phyloP scores from a whole-genome alignment of 2,797 vertebrate genomes.

The Sitta carolinensis region DNA sequence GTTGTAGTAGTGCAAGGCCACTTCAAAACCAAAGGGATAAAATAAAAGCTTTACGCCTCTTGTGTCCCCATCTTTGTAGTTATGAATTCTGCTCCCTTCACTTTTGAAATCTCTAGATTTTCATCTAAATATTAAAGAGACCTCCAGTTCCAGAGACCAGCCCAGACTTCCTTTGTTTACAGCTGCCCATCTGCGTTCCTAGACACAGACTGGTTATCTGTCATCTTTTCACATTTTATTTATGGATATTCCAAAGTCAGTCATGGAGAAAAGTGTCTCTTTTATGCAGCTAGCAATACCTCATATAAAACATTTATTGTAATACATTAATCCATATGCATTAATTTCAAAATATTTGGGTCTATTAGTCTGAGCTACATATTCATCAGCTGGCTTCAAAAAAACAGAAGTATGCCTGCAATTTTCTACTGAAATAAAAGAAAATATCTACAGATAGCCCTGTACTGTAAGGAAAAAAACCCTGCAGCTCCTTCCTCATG shows the following conservation, averaged over 20 bases:
- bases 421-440: not conserved
- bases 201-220: not conserved
- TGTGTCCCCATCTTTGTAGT: not conserved
- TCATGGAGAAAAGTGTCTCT: not conserved
- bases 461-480: not conserved
- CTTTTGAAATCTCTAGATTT: not conserved
- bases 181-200: not conserved
- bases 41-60: not conserved
- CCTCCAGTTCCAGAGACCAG: not conserved
- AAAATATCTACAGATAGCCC: not conserved
- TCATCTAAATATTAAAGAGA: not conserved
- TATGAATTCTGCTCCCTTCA: not conserved
- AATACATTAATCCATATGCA: not conserved
- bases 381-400: not conserved
- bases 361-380: not conserved
- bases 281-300: not conserved
- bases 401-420: not conserved
- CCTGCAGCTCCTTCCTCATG: not conserved
- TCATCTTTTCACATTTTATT: not conserved
- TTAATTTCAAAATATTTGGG: not conserved
- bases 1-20: not conserved
- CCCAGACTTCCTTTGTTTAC: not conserved
- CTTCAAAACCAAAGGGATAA: not conserved
- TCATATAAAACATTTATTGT: not conserved
- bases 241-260: not conserved